Base-by-base conservation (phyloP, 37 sponge, comb jelly and placozoan species). In the Beroe ovata region DNA sequence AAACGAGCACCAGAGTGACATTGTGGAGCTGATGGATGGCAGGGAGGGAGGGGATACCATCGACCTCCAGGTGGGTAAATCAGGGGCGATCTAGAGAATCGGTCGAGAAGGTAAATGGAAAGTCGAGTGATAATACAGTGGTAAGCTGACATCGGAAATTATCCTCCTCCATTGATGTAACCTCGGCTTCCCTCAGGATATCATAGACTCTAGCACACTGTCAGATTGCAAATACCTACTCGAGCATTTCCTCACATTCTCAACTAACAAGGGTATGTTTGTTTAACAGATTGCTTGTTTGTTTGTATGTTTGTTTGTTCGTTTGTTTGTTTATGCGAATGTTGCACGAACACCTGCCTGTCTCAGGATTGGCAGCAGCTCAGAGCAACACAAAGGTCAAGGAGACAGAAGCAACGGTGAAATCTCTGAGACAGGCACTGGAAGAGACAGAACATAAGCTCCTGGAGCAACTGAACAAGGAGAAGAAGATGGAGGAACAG, bases 171-270 rank as follows among this genome's bases (percentile, higher is more conserved):
- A 47, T n/a, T n/a, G n/a, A n/a, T n/a, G n/a, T n/a, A n/a, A n/a
- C n/a, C n/a, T n/a, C n/a, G n/a, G n/a, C n/a, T n/a, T n/a, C n/a
- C 11, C 11, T 66, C 69, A 66, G 58, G 84, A 77, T 77, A 91
- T 95, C 60, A 94, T 95, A 60, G 90, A 77, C 22, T 63, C 90
- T 30, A 92, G 92, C 39, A 60, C 90, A 8, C 81, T 91, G 21
- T 90, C 92, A 32, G 96, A 95, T 30, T 91, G 93, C 62, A 94
- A 94, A 81, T 95, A 95, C 88, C 89, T 95, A 14, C 91, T 95
- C 71, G 96, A 95, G 34, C 94, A 95, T 64, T 88, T 95, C 60
- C 88, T 95, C 39, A 90, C 92, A 42, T 89, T 93, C 88, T 84
- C 92, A 4, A 91, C 94, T 29, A 92, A 91, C 64, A 72, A 77